A percentile compares a stretch with the other conserved stretches of the same genome.
Conservation (phyloP, 2,113 vertebrate species). For the Nyctibius bracteatus region DNA sequence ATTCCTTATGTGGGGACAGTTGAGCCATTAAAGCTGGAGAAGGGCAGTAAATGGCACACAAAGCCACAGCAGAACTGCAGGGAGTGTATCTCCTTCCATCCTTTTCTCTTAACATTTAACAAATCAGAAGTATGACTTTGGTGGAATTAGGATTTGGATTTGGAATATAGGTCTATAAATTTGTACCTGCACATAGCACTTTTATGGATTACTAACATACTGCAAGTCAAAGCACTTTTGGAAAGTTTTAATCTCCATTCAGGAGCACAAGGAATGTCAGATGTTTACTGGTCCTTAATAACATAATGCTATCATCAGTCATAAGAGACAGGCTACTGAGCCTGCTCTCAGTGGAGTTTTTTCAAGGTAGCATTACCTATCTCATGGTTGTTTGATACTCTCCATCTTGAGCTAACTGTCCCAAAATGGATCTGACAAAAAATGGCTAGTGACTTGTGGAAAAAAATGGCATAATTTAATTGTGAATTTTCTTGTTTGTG, state of each 20-base stretch:
- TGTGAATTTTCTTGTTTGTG: neutral
- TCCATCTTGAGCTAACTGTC: neutral
- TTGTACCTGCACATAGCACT: neutral
- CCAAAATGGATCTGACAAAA: neutral
- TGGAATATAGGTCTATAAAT: neutral
- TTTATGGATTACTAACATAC: neutral
- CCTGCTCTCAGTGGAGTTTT: neutral
- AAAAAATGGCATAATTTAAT: neutral
- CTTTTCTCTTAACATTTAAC: neutral
- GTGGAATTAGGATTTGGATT: neutral
- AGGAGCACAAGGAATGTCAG: neutral
- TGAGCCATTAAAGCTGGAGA: neutral
- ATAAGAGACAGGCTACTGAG: neutral
- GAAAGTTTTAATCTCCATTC: neutral
- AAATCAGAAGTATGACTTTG: neutral
- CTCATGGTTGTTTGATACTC: neutral
- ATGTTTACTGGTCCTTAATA: neutral
- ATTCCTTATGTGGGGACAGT: neutral
- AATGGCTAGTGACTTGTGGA: neutral
- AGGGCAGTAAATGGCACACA: neutral
- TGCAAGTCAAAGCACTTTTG: neutral
- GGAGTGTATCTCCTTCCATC: neutral
- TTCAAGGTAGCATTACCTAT: neutral
- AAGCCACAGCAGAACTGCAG: neutral
- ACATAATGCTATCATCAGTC: neutral